Percentiles rank a stretch among this genome's conserved stretches.
Conservation (phyloP, 2,888 invertebrate species). For the Myopa testacea region DNA sequence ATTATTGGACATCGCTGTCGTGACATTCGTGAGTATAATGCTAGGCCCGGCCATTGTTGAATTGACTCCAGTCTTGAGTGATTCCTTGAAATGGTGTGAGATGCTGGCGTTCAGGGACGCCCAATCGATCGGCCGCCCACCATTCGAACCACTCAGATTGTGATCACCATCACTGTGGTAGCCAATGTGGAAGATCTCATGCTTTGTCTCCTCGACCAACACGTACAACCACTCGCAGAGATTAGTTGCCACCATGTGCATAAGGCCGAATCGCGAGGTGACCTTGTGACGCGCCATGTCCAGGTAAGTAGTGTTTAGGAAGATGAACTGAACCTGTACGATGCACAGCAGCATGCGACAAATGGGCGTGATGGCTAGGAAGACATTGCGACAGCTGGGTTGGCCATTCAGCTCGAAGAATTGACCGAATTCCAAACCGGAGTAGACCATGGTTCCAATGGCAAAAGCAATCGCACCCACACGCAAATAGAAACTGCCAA, state of each 20-base stretch:
- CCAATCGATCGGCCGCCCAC: slow-evolving; percentile 54
- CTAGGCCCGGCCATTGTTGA: neutral
- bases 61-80: neutral
- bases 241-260: slow-evolving; percentile 92
- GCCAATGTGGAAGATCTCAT: slow-evolving; percentile 82
- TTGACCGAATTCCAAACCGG: slow-evolving; percentile 78
- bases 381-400: slow-evolving; percentile 74
- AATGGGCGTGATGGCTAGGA: slow-evolving; percentile 83
- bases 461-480: slow-evolving; percentile 78
- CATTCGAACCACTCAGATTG: neutral
- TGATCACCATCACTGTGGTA: slow-evolving; percentile 60
- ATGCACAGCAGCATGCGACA: slow-evolving; percentile 86
- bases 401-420: slow-evolving; percentile 77
- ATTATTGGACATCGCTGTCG: neutral
- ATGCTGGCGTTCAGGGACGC: slow-evolving; percentile 53
- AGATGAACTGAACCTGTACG: slow-evolving; percentile 93
- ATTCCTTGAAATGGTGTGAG: slow-evolving; percentile 33
- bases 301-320: slow-evolving; percentile 85
- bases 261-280: slow-evolving; percentile 87
- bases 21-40: slow-evolving; percentile 21
- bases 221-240: slow-evolving; percentile 93
- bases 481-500: slow-evolving; percentile 88
- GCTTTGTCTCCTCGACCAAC: slow-evolving; percentile 87
- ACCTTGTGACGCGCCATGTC: slow-evolving; percentile 76
- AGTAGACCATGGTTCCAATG: slow-evolving; percentile 79